Conservation (phyloP, 1,140 invertebrate genomes). For the Aphis craccivora region DNA sequence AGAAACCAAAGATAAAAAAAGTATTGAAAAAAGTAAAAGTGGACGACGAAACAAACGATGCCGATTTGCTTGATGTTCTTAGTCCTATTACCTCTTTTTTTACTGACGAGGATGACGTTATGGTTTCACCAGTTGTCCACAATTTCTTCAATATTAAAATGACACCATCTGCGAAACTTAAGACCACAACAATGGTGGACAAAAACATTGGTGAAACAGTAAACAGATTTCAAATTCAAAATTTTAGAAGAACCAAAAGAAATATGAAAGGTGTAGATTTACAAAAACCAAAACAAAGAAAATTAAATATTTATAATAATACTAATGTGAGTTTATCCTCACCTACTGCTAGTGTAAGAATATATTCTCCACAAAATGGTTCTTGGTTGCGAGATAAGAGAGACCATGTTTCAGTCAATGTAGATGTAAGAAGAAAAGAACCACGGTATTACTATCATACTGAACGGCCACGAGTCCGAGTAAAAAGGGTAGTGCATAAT, state of each 20-base stretch:
- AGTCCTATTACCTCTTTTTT: slow-evolving; percentile 48
- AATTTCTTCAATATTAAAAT: slow-evolving; percentile 53
- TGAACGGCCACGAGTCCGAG: neutral
- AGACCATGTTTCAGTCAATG: slow-evolving; percentile 15
- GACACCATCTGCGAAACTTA: slow-evolving; percentile 3
- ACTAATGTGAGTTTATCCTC: slow-evolving; percentile 20
- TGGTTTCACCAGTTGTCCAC: neutral
- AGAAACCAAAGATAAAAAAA: slow-evolving; percentile 11
- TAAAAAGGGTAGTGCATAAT: slow-evolving; percentile 48
- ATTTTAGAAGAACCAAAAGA: slow-evolving; percentile 43
- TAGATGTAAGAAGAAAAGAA: slow-evolving; percentile 35
- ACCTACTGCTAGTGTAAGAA: slow-evolving; percentile 34
- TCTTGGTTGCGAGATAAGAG: slow-evolving; percentile 30
- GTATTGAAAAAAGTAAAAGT: slow-evolving; percentile 32
- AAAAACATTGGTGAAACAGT: neutral
- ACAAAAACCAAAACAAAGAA: slow-evolving; percentile 42
- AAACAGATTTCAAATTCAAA: slow-evolving; percentile 1
- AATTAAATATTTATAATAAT: neutral
- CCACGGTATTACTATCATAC: slow-evolving; percentile 48
- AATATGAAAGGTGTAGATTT: slow-evolving; percentile 46
- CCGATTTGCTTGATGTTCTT: slow-evolving; percentile 17
- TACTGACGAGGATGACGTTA: neutral
- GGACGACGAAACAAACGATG: neutral
- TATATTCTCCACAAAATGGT: slow-evolving; percentile 31
- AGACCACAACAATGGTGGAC: neutral